These are phyloP conservation scores for Meandrina meandrites DNA, from an alignment of 92 coral and sea anemone genomes.

Conservation along the genomic window DNA sequence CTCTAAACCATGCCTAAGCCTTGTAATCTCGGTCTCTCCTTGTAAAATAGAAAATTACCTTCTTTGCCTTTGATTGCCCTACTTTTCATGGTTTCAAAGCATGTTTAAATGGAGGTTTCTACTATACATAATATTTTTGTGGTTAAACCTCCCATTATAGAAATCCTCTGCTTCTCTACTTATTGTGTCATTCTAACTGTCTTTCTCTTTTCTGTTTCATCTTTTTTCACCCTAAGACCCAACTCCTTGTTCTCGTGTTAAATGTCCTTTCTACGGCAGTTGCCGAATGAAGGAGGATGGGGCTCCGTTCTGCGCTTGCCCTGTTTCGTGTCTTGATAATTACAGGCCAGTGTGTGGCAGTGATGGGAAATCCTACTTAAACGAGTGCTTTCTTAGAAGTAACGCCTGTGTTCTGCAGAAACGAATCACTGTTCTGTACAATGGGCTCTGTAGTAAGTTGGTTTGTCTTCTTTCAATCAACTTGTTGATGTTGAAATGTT, in stretches of 20 bases:
- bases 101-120: background rate
- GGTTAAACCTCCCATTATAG: background rate
- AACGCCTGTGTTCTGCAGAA: slow-evolving; percentile 68
- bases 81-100: background rate
- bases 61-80: too few relatives aligned
- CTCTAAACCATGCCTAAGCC: too few relatives aligned
- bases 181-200: background rate
- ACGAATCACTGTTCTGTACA: slow-evolving; percentile 62
- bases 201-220: background rate
- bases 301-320: slow-evolving; percentile 56
- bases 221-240: slow-evolving; percentile 15
- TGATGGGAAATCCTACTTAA: slow-evolving; percentile 75
- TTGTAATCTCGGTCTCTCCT: background rate
- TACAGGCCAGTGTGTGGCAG: slow-evolving; percentile 80
- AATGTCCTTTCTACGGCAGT: slow-evolving; percentile 77
- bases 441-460: slow-evolving; percentile 83
- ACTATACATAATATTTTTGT: background rate
- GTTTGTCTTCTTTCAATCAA: background rate
- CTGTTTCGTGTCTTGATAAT: slow-evolving; percentile 54
- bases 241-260: slow-evolving; percentile 65
- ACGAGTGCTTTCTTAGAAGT: slow-evolving; percentile 67
- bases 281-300: slow-evolving; percentile 27
- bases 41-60: background rate
- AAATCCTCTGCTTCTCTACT: background rate
- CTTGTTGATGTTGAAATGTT: background rate